phyloP scores from a whole-genome alignment of 2,888 invertebrate species.

The Auanema freiburgensis region DNA sequence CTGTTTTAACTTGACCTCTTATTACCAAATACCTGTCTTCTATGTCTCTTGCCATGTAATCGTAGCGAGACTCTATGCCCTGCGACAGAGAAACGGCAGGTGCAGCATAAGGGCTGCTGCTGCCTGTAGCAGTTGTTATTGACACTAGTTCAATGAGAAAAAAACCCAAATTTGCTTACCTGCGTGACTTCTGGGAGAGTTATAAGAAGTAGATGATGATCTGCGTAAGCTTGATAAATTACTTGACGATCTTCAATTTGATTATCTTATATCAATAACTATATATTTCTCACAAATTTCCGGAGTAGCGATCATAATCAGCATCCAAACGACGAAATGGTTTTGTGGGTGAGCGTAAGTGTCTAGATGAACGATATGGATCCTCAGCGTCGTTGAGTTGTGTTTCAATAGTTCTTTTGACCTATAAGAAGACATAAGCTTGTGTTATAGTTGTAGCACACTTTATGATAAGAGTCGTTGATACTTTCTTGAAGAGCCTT shows the following conservation, averaged over 20 bases:
- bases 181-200: no score
- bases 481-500: constrained; percentile 57
- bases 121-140: constrained; percentile 21
- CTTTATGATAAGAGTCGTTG: constrained; percentile 58
- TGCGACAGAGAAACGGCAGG: constrained; percentile 54
- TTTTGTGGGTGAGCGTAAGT: constrained; percentile 9
- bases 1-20: background rate
- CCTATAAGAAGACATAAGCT: background rate
- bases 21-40: constrained; percentile 35
- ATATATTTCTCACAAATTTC: background rate
- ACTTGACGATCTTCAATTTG: constrained; percentile 26
- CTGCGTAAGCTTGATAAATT: constrained; percentile 12
- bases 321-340: background rate
- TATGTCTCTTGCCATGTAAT: constrained; percentile 48
- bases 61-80: constrained; percentile 59
- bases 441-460: constrained; percentile 13
- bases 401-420: constrained; percentile 9
- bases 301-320: no score
- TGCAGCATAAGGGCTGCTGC: constrained; percentile 59
- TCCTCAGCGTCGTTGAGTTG: constrained; percentile 1
- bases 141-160: no score
- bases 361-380: constrained; percentile 15
- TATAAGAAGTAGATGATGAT: no score
- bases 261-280: background rate
- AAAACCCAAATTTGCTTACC: no score